Base-by-base conservation (phyloP, 2,888 invertebrate species). In the Agonum fuliginosum region DNA sequence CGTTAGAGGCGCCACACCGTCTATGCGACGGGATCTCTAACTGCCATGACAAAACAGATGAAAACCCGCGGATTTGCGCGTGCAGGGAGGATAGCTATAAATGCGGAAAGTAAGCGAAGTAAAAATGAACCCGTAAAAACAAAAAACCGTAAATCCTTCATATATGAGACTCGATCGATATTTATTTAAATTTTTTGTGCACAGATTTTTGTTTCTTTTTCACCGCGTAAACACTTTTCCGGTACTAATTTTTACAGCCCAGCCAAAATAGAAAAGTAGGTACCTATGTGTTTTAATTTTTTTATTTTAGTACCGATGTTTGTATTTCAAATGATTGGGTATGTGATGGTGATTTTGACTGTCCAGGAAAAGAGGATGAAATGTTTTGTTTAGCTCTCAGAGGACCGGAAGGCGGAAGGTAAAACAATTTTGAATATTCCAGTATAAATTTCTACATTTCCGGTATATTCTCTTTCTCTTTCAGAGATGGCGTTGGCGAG, bases 1-100 rank as follows among this genome's bases (percentile, higher is more conserved):
- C 90, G 80, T 87, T 93, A n/a, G 91, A 93, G 0, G 89, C 90
- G 82, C 93, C 94, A 0, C 87, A 89, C 0, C 90, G 91, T 80
- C 87, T 95, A 2, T 96, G 96, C 83, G 94, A 96, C 83, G 94
- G 94, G 0, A 87, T 91, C 3, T 87, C 93, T 4, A 92, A 96
- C 83, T 96, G 96, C 83, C 87, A 89, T 79, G 95, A 96, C 83
- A 91, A 92, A 80, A 91, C 91, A 71, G 96, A 96, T 82, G 96
- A 96, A 83, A 90, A 90, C 79, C 91, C 92, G 0, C 86, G 87
- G 80, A 84, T 88, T 19, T 94, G 95, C 83, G 88, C 88, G 78
- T 94, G 94, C 83, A 90, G 84, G 2, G 82, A 85, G 1, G 83
- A 84, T 22, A 88, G 86, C 74, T 91, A 89, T 82, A 86, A 85